phyloP scores from a whole-genome alignment of 2,113 vertebrate genomes.

The Daubentonia madagascariensis region DNA sequence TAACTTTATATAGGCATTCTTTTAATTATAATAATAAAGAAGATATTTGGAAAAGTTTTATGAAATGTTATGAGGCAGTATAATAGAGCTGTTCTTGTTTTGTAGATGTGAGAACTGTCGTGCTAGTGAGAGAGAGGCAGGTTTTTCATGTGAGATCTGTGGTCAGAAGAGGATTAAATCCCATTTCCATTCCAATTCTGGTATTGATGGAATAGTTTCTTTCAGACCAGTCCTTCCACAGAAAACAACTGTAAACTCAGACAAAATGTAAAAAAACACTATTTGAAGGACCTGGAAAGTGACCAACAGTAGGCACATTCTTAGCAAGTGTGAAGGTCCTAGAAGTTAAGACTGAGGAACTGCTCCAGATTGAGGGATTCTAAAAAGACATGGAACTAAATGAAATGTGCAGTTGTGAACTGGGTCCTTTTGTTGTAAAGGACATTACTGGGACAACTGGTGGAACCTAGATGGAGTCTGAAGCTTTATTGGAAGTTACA shows the following conservation, averaged over 20 bases:
- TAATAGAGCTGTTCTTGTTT: neutral
- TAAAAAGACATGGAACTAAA: neutral
- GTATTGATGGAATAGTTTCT: neutral
- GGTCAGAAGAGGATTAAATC: neutral
- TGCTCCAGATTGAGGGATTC: neutral
- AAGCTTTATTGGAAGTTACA: neutral
- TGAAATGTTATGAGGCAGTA: neutral
- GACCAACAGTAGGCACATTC: neutral
- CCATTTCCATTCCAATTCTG: neutral
- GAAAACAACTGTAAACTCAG: neutral
- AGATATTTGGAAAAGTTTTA: neutral
- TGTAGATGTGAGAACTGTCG: neutral
- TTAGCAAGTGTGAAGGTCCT: neutral
- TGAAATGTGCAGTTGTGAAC: neutral
- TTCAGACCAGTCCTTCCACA: neutral
- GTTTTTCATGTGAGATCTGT: neutral
- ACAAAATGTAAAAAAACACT: neutral
- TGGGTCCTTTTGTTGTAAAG: neutral
- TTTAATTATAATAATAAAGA: slow-evolving; percentile 3
- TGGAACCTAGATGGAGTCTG: neutral
- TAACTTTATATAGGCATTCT: neutral
- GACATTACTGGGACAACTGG: neutral
- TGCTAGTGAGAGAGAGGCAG: neutral
- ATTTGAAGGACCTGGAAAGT: neutral
- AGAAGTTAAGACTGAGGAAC: neutral